Percentiles rank a stretch among this genome's conserved stretches.
phyloP scores from a whole-genome alignment of 53 echinoderm and acorn worm genomes.

The Apostichopus leukothele region DNA sequence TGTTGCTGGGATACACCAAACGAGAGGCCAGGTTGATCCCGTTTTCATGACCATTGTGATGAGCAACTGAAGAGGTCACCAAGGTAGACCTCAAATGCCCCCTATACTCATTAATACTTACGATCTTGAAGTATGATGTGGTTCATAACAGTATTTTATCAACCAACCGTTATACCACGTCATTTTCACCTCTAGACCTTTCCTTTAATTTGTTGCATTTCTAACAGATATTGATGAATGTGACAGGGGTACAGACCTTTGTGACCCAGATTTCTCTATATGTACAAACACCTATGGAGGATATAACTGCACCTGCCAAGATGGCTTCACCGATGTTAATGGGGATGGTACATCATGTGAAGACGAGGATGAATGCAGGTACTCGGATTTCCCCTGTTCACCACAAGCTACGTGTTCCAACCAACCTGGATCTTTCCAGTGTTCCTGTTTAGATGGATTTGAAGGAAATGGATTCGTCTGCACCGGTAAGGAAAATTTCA shows the following conservation, averaged over 20 bases:
- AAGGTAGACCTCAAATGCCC: too few species aligned
- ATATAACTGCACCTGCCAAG: constrained; percentile 52
- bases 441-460: constrained; percentile 59
- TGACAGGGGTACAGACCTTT: constrained; percentile 35
- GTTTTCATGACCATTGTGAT: too few species aligned
- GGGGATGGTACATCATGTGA: constrained; percentile 53
- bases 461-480: constrained; percentile 38
- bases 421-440: constrained; percentile 45
- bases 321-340: constrained; percentile 44
- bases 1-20: too few species aligned
- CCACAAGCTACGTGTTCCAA: constrained; percentile 48
- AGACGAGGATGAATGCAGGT: constrained; percentile 57
- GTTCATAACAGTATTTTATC: too few species aligned
- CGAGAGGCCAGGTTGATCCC: too few species aligned
- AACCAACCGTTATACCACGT: too few species aligned
- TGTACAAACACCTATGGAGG: constrained; percentile 60
- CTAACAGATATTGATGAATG: constrained; percentile 68
- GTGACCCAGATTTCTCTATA: constrained; percentile 38
- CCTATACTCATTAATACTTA: too few species aligned
- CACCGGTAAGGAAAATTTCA: constrained; percentile 38
- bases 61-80: too few species aligned
- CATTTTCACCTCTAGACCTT: too few species aligned
- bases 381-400: constrained; percentile 26
- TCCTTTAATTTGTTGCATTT: neutral
- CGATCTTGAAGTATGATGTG: too few species aligned